These are phyloP conservation scores for Oophaga sylvatica DNA, from an alignment of 2,797 vertebrate genomes.

Conservation along the genomic window DNA sequence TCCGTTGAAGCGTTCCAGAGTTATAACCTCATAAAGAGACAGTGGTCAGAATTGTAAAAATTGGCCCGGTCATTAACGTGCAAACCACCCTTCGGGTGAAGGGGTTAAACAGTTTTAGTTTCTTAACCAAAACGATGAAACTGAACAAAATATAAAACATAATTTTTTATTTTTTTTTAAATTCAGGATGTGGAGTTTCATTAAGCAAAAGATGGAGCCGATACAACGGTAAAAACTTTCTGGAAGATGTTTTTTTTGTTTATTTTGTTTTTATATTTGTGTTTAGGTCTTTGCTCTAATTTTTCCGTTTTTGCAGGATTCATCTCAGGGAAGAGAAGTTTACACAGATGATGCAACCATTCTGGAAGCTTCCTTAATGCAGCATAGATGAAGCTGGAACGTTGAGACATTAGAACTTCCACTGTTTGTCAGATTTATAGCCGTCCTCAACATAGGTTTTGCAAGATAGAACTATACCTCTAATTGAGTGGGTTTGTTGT, in stretches of 20 bases:
- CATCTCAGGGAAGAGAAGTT: constrained; percentile 87
- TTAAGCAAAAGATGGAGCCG: constrained; percentile 45
- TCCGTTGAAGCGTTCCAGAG: too few species aligned
- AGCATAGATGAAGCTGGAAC: constrained; percentile 6
- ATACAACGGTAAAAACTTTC: constrained; percentile 4
- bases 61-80: too few species aligned
- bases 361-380: constrained; percentile 74
- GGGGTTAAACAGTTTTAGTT: neutral
- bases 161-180: neutral
- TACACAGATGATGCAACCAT: constrained; percentile 93
- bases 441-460: neutral
- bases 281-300: constrained; percentile 8
- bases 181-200: constrained; percentile 55
- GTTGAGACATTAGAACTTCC: neutral
- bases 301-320: constrained; percentile 78
- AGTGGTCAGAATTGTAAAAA: too few species aligned
- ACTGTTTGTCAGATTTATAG: constrained; percentile 24
- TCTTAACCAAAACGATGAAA: neutral
- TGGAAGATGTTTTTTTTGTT: neutral
- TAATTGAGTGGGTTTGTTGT: neutral
- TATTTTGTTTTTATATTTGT: neutral
- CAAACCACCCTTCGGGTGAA: too few species aligned
- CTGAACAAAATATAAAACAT: neutral
- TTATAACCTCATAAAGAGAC: too few species aligned
- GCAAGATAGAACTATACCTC: neutral